phyloP scores from a whole-genome alignment of 92 coral and sea anemone genomes.

The Plumapathes pennacea region DNA sequence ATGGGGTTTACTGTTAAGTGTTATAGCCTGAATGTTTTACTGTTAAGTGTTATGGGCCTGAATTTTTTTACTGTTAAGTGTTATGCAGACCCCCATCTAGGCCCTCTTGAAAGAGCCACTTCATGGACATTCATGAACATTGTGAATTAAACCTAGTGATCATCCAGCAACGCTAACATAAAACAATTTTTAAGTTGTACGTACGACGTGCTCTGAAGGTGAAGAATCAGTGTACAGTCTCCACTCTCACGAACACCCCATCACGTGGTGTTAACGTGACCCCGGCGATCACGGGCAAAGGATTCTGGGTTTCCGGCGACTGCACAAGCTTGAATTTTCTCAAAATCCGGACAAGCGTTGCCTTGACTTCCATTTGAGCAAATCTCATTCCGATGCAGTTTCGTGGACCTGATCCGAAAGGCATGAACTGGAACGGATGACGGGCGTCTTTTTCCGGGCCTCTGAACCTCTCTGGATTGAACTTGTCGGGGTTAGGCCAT shows the following conservation, averaged over 20 bases:
- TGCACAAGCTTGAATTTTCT: slow-evolving; percentile 56
- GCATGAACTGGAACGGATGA: slow-evolving; percentile 69
- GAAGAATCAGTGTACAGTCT: no score
- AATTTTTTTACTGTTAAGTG: no score
- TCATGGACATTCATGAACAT: no score
- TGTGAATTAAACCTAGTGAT: no score
- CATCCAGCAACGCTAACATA: no score
- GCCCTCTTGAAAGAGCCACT: no score
- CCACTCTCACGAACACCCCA: slow-evolving; percentile 47
- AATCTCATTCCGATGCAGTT: slow-evolving; percentile 67
- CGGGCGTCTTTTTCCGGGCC: slow-evolving; percentile 57
- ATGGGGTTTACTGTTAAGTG: no score
- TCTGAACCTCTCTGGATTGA: slow-evolving; percentile 64
- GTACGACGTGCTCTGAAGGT: no score
- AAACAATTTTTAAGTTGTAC: no score
- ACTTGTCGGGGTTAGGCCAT: slow-evolving; percentile 52
- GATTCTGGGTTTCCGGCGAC: slow-evolving; percentile 67
- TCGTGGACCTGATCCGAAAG: slow-evolving; percentile 76
- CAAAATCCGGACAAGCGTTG: slow-evolving; percentile 49
- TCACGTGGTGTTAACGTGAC: slow-evolving; percentile 42
- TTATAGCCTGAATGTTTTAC: no score
- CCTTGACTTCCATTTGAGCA: slow-evolving; percentile 62
- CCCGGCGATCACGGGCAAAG: slow-evolving; percentile 54
- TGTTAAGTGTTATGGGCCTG: no score
- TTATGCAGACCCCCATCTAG: no score